Evolutionary conservation across 2,113 vertebrate genomes (phyloP), one percentile per base, ranked within the genome.

Genomic region (Mormyrus lacerda): DNA sequence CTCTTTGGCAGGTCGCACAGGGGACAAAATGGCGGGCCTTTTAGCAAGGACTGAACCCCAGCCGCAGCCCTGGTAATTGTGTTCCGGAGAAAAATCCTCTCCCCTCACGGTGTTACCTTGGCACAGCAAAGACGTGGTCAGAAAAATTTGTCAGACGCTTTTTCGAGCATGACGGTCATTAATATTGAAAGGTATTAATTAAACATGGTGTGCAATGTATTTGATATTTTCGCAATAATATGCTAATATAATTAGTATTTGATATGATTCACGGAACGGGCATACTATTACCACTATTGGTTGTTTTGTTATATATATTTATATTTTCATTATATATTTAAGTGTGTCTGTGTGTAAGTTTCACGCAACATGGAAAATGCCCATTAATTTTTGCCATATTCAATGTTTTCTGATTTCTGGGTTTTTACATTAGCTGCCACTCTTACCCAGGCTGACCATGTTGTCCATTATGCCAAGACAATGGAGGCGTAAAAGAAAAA

Each of bases 1-100:
- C 10, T 85, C 65, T 65, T 73, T 84, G 79, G 48, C 89, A 91
- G 89, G 89, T 89, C 87, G 76, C 39, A 19, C 39, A 42, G 45
- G n/a, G 47, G 47, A 53, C 85, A 83, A 45, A 47, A 45, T 44
- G 39, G 79, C 39, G 21, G 19, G 39, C 39, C 35, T 83, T 45
- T 83, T 44, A 83, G 35, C 15, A 7, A 2, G 17, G 79, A 24
- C 9, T 24, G 42, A 9, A 83, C 31, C 39, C 39, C 42, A 45
- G 79, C 19, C 11, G 17, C 17, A 83, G 79, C 79, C 1, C 79
- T 45, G 17, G 39, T 44, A 45, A 83, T 21, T 24, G 13, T 21
- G 39, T 44, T 42, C 35, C 19, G 8, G 79, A 79, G 73, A 79
- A 15, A 6, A 19, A 2, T 39, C 31, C 5, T 39, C 2, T 47